Evolutionary conservation across 2,888 invertebrate species (phyloP).

Genomic region (Sinhomidia bicolor): DNA sequence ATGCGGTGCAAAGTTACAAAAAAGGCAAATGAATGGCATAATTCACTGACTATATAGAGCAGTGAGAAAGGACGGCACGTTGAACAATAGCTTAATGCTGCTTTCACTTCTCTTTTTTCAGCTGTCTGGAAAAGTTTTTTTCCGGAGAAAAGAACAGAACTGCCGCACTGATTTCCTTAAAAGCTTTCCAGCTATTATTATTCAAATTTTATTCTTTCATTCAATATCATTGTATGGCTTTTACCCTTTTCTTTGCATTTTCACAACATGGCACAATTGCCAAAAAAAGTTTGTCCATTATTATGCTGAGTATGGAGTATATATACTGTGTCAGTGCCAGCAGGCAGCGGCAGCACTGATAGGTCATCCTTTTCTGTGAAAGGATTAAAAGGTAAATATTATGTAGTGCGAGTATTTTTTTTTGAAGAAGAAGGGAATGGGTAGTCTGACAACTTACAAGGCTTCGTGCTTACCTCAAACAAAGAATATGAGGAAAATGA

Average conservation of each 20-base stretch:
- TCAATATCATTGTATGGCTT: neutral
- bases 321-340: no score
- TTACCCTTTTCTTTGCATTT: neutral
- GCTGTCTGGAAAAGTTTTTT: neutral
- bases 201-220: neutral
- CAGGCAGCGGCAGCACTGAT: neutral
- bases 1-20: no score
- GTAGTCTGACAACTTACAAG: neutral
- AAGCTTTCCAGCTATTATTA: neutral
- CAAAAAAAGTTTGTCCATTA: neutral
- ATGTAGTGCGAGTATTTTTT: neutral
- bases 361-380: slow-evolving; percentile 8
- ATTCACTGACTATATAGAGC: no score
- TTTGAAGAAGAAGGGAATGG: neutral
- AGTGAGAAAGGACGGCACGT: no score
- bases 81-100: no score
- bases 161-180: neutral
- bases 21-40: no score
- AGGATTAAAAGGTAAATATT: neutral
- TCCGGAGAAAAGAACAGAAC: neutral
- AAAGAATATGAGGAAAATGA: no score
- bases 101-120: neutral
- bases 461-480: neutral
- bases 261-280: neutral
- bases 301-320: no score